phyloP scores from a whole-genome alignment of 2,113 vertebrate species.

The Noturus placidus region DNA sequence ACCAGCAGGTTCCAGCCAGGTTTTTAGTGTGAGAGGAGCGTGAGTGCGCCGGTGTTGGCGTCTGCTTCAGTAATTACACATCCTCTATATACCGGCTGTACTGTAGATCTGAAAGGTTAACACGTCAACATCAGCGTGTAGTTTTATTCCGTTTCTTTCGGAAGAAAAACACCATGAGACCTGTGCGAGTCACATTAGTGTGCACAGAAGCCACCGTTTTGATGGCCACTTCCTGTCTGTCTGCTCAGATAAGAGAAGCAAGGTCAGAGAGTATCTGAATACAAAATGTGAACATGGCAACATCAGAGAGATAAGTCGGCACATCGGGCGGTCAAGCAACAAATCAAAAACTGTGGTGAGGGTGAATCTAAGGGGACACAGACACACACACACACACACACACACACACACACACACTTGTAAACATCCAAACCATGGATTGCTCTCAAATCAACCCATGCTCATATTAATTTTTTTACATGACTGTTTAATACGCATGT shows the following conservation, averaged over 20 bases:
- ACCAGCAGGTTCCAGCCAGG: neutral
- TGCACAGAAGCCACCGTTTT: neutral
- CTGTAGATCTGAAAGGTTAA: neutral
- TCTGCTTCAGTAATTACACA: neutral
- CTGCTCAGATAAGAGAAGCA: conserved; percentile 44
- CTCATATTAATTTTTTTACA: neutral
- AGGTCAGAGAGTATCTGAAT: conserved; percentile 44
- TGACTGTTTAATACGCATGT: neutral
- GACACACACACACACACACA: conserved; percentile 3
- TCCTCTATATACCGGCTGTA: neutral
- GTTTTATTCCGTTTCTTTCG: neutral
- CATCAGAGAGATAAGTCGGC: conserved; percentile 31
- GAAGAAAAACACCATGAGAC: neutral
- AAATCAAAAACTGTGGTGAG: neutral
- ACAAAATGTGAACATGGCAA: conserved; percentile 32
- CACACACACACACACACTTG: neutral
- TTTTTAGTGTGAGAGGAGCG: too few relatives aligned
- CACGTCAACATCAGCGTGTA: neutral
- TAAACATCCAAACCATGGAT: neutral
- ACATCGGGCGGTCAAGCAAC: neutral
- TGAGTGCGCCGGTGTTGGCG: neutral
- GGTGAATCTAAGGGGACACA: conserved; percentile 3
- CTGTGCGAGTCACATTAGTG: neutral
- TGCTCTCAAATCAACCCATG: neutral
- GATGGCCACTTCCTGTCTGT: conserved; percentile 38